These are phyloP conservation scores for Luehdorfia chinensis DNA, from an alignment of 1,140 invertebrate species.

Conservation along the genomic window DNA sequence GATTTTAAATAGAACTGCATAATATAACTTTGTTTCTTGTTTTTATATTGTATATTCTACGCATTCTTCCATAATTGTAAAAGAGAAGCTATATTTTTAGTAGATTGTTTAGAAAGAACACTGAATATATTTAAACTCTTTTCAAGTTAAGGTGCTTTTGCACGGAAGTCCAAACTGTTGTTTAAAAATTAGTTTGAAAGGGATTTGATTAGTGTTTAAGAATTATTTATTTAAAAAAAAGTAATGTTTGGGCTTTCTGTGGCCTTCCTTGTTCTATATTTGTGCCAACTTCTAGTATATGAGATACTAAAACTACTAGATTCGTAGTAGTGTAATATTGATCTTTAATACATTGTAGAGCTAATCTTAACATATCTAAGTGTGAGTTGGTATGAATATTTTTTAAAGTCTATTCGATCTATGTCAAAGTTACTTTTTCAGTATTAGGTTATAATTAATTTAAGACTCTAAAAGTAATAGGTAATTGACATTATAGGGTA, in stretches of 20 bases:
- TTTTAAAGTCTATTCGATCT: conserved; percentile 25
- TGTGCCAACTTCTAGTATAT: conserved; percentile 60
- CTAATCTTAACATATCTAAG: conserved; percentile 49
- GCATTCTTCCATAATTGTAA: conserved; percentile 58
- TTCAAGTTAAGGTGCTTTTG: conserved; percentile 53
- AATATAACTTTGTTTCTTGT: conserved; percentile 39
- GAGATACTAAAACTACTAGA: conserved; percentile 22
- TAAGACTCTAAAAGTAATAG: conserved; percentile 63
- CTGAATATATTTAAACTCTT: conserved; percentile 32
- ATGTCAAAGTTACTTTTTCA: conserved; percentile 57
- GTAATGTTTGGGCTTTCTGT: conserved; percentile 41
- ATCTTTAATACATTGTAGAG: conserved; percentile 25
- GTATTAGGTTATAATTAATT: conserved; percentile 61
- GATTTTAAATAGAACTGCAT: conserved; percentile 38
- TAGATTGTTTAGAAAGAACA: conserved; percentile 37
- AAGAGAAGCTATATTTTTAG: conserved; percentile 61
- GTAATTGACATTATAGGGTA: conserved; percentile 43
- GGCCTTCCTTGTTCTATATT: conserved; percentile 43
- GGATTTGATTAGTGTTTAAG: conserved; percentile 65
- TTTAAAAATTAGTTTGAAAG: conserved; percentile 46
- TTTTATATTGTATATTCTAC: conserved; percentile 46
- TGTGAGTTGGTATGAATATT: conserved; percentile 52
- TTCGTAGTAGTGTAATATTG: conserved; percentile 24
- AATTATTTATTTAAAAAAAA: conserved; percentile 48
- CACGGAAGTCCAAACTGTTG: conserved; percentile 41